Base-by-base conservation (phyloP, 2,797 vertebrate genomes). In the Pachyuromys duprasi region DNA sequence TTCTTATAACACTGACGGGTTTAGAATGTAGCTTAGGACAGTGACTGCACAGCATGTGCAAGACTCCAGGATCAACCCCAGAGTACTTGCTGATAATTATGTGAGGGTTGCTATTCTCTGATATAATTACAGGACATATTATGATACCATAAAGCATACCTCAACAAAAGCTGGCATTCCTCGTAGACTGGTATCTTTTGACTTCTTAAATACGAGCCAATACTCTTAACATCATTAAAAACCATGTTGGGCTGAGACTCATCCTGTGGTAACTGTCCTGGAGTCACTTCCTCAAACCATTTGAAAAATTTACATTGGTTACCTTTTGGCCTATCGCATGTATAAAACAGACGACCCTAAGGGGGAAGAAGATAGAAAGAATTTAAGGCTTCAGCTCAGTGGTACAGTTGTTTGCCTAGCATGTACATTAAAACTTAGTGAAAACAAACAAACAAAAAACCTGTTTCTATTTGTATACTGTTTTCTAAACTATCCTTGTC, bases 281-380 rank as follows among this genome's bases (percentile, higher is more conserved):
- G 80, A 63, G 97, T 98, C 55, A 96, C 86, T 3, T 98, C 98
- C 62, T 99, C 98, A 75, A 98, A 1, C 99, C 99, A 99, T 95
- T 98, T 98, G 94, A 99, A 99, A 97, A 98, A 99, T 0, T 98
- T 98, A 92, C 99, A 99, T 63, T 36, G 98, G 60, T 98, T 97
- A 74, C 92, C 93, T 97, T 98, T 98, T 28, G 98, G 96, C 84
- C 98, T 98, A 97, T 98, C 98, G 93, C 99, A 99, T 93, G 98
- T 57, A 69, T 98, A 99, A 96, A 99, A 99, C 28, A 99, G 98
- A 82, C 98, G 98, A 15, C 98, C 98, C 99, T 99, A 67, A 24
- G 55, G 42, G 36, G 8, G 62, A 89, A 26, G 90, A 83, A 22
- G 26, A 36, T 55, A 86, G 1, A 67, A 1, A 17, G 22, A 81